Percentiles rank a stretch among this genome's conserved stretches.
phyloP scores from a whole-genome alignment of 2,797 vertebrate species.

The Melanotaenia maccullochi region DNA sequence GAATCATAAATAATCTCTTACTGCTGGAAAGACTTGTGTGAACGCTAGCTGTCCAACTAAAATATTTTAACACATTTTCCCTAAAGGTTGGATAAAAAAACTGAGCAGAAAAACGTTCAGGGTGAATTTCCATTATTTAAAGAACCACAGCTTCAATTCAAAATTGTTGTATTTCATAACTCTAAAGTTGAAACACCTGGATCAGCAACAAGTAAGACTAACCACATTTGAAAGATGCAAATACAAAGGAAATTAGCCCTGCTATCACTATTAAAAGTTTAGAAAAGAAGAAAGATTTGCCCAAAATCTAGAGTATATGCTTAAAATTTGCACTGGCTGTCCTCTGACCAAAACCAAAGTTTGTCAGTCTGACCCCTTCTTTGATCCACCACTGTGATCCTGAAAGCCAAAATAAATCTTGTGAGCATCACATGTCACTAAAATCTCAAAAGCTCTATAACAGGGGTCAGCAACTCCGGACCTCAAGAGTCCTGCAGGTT shows the following conservation, averaged over 20 bases:
- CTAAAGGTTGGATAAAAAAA: background rate
- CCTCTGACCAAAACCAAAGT: slow-evolving; percentile 1
- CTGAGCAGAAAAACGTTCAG: background rate
- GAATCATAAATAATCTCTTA: slow-evolving; percentile 5
- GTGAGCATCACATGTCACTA: background rate
- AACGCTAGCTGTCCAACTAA: background rate
- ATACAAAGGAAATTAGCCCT: slow-evolving; percentile 1
- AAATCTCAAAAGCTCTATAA: background rate
- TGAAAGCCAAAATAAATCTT: background rate
- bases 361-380: background rate
- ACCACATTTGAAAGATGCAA: slow-evolving; percentile 4
- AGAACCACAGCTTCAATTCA: fast-evolving
- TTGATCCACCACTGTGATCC: background rate
- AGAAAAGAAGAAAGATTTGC: background rate
- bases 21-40: background rate
- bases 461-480: background rate
- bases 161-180: background rate
- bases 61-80: background rate
- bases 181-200: background rate
- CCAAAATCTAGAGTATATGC: slow-evolving; percentile 21
- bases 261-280: background rate
- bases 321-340: slow-evolving; percentile 4
- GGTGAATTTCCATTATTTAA: background rate
- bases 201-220: background rate
- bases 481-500: too few relatives aligned